Base-by-base conservation (phyloP, 2,888 invertebrate genomes). In the Xestia ashworthii region DNA sequence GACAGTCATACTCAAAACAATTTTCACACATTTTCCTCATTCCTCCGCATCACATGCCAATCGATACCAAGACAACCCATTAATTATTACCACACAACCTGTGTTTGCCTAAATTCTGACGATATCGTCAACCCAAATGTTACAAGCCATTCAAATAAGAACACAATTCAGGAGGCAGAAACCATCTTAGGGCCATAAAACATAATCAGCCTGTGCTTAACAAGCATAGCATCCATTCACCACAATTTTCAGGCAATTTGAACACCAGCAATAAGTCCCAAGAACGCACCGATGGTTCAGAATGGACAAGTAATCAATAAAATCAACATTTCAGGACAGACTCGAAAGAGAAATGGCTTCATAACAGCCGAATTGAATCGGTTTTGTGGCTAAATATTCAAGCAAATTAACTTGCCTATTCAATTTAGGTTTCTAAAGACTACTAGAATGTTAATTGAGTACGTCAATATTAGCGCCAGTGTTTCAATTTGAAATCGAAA, bases 371-470 rank as follows among this genome's bases (percentile, higher is more conserved):
- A 80, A 70, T 67, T 66, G 44, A 70, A 74, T 80, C 58, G 66
- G 25, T 79, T 78, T 70, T 70, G 62, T n/a, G 46, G 67, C 70
- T 58, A 69, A 80, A 84, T 48, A 53, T 60, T 71, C 66, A 50
- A 22, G 80, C n/a, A 84, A 82, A 84, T 71, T 71, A 71, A 71
- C 38, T 84, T 74, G 22, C 62, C 55, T 64, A 84, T 80, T 82
- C 62, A 84, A 82, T 84, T 62, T 80, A 58, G 48, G 46, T 71
- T 80, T 84, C 67, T 67, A 70, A 62, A 80, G 58, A 84, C 32
- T 46, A 38, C 32, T 53, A 60, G 12, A 68, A 62, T 71, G 67
- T 67, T 84, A 78, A 81, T 83, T 55, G 67, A 71, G 65, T 55
- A 58, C 60, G 38, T 64, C 55, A 62, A 73, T 72, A 73, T 71